A percentile compares a stretch with the other conserved stretches of the same genome.
These are phyloP conservation scores for Chrysina gloriosa DNA, from an alignment of 2,888 invertebrate species.

Conservation along the genomic window DNA sequence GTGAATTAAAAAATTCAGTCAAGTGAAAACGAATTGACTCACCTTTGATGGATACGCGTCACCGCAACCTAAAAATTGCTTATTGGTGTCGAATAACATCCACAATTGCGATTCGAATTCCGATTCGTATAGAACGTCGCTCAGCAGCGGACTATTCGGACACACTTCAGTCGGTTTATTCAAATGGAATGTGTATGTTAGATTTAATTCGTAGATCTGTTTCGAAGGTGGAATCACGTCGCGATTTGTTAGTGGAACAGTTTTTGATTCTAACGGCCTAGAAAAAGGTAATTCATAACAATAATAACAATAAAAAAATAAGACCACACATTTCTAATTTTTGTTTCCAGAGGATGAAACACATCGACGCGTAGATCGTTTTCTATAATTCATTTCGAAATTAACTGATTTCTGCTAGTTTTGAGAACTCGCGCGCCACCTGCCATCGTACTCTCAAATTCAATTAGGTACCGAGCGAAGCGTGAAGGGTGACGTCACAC, in stretches of 20 bases:
- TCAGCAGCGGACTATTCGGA: constrained; percentile 82
- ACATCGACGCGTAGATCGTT: too few species aligned
- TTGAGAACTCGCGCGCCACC: too few species aligned
- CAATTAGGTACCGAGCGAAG: too few species aligned
- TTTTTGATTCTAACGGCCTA: constrained; percentile 85
- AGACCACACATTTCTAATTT: too few species aligned
- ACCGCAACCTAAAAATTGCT: constrained; percentile 85
- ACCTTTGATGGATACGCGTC: constrained; percentile 91
- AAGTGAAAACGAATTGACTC: constrained; percentile 44
- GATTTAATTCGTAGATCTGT: constrained; percentile 90
- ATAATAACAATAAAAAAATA: too few species aligned
- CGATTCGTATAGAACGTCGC: constrained; percentile 92
- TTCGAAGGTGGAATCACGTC: constrained; percentile 89
- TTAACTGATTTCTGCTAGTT: too few species aligned
- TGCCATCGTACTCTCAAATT: too few species aligned
- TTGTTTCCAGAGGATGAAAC: too few species aligned
- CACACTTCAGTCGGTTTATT: constrained; percentile 85
- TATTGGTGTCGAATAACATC: constrained; percentile 94
- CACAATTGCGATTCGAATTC: constrained; percentile 97
- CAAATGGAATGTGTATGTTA: constrained; percentile 88
- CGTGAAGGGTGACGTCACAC: too few species aligned
- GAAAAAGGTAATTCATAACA: constrained; percentile 52
- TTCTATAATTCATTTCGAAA: too few species aligned
- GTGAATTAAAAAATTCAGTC: neutral
- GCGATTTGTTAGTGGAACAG: constrained; percentile 80